Evolutionary conservation across 1,140 invertebrate genomes (phyloP), one percentile per base, ranked within the genome.

Genomic region (Proctacanthus coquilletti): DNA sequence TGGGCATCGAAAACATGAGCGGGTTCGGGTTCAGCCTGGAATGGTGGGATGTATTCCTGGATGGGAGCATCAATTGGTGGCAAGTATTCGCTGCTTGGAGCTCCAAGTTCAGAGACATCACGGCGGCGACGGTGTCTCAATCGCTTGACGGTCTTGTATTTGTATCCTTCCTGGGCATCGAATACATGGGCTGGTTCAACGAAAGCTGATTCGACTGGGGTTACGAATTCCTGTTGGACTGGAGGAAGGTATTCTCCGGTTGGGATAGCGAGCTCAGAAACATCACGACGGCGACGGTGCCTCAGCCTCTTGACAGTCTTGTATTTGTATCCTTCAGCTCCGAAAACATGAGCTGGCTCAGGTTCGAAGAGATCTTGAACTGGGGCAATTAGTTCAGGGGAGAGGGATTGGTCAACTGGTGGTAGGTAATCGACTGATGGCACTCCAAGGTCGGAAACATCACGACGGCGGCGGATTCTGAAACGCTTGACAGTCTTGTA

Each of bases 1-100:
- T n/a, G n/a, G n/a, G n/a, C n/a, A n/a, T n/a, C n/a, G n/a, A n/a
- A n/a, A n/a, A n/a, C n/a, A n/a, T n/a, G n/a, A n/a, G n/a, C n/a
- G n/a, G n/a, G n/a, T n/a, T n/a, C n/a, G n/a, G n/a, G n/a, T n/a
- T n/a, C n/a, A n/a, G n/a, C n/a, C n/a, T n/a, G n/a, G n/a, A n/a
- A n/a, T n/a, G n/a, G n/a, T n/a, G n/a, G n/a, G n/a, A n/a, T n/a
- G n/a, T n/a, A n/a, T n/a, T n/a, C n/a, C n/a, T n/a, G n/a, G n/a
- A n/a, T n/a, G n/a, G n/a, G n/a, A n/a, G n/a, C 56, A 44, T 57
- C 54, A 27, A 55, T 47, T 11, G 54, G 54, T 17, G 54, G 52
- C 43, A 57, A 44, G 30, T 57, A 57, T 38, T 57, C 54, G 40
- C 48, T 50, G n/a, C n/a, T n/a, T n/a, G n/a, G n/a, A n/a, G n/a